Evolutionary conservation across 2,888 invertebrate genomes (phyloP).

Genomic region (Lutraria lutraria): DNA sequence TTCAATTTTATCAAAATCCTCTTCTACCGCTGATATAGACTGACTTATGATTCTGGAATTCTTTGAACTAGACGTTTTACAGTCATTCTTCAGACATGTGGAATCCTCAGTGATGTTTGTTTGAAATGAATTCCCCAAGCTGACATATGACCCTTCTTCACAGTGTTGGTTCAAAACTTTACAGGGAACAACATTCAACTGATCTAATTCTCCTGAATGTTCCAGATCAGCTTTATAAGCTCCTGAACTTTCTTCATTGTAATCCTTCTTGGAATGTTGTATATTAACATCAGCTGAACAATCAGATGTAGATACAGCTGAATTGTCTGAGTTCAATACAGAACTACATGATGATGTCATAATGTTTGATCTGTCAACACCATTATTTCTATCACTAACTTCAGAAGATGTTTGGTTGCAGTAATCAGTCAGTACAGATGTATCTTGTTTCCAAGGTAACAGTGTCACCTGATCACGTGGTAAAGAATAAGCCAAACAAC

Average conservation of each 20-base stretch:
- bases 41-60: background rate
- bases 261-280: too few relatives aligned
- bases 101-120: background rate
- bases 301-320: background rate
- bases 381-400: background rate
- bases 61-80: background rate
- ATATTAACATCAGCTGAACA: background rate
- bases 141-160: too few relatives aligned
- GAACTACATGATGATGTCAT: background rate
- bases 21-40: background rate
- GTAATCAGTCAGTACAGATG: background rate
- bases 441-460: background rate
- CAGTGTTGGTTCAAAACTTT: too few relatives aligned
- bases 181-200: too few relatives aligned
- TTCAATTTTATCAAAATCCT: background rate
- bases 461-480: constrained; percentile 46
- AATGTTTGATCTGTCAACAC: background rate
- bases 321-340: background rate
- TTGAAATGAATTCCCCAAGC: too few relatives aligned
- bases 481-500: constrained; percentile 60
- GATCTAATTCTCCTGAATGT: too few relatives aligned
- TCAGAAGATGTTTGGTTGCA: background rate
- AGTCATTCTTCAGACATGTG: too few relatives aligned
- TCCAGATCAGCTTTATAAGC: too few relatives aligned
- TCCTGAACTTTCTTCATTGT: too few relatives aligned